Base-by-base conservation (phyloP, 2,797 vertebrate species). In the Erpetoichthys calabaricus region DNA sequence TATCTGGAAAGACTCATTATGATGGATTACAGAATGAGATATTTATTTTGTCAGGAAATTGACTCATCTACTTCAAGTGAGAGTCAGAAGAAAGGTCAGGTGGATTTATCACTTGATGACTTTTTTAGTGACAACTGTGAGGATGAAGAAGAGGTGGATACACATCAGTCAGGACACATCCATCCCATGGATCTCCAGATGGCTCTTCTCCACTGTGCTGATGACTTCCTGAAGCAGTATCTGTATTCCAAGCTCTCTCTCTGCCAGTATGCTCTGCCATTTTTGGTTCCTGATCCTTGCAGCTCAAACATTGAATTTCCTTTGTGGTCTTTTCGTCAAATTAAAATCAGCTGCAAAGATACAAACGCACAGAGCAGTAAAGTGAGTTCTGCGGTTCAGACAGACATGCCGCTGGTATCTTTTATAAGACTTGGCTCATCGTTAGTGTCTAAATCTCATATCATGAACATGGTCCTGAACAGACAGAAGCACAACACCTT, bases 131-230 rank as follows among this genome's bases (percentile, higher is more conserved):
- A 25, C 25, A 25, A 25, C 25, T 25, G 25, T 25, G 25, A 25
- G 25, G 25, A 25, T 25, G 2, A 25, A 25, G 25, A 25, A 25
- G 25, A 25, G 25, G 25, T 25, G 25, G 25, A 25, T 25, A 25
- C 25, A 25, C 25, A 25, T 25, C 25, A 25, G 25, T 25, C 25
- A 25, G 25, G 25, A 25, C 25, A 25, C 25, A 25, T 78, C 60
- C 73, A 82, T 66, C 80, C 78, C 51, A 68, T 81, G 73, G 80
- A 78, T 51, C 60, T 77, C 7, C 72, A 74, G 56, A 77, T 78
- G 75, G 64, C 76, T 4, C 56, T 82, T 55, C 80, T 75, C 51
- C 71, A 82, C 10, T 81, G 80, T 0, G 63, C 78, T 7, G 66
- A 80, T 59, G 59, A 80, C 47, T 74, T 80, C 62, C 57, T 66